Percentiles rank a stretch among this genome's conserved stretches.
phyloP scores from a whole-genome alignment of 2,113 vertebrate genomes.

The Mesembrinibis cayennensis region DNA sequence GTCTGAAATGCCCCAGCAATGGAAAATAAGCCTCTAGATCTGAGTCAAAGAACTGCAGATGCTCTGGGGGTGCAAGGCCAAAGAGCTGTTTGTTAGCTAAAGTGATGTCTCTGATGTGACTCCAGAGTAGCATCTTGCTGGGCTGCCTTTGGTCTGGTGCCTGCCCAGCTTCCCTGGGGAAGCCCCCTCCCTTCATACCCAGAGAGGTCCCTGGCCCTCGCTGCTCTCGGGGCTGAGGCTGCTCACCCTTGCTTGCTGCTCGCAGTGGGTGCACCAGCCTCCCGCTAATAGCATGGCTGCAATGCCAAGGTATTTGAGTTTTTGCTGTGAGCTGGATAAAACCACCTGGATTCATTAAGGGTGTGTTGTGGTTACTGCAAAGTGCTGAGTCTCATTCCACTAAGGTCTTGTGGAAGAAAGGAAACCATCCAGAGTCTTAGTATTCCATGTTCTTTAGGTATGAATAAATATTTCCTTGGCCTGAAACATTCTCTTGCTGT shows the following conservation, averaged over 20 bases:
- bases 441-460: slow-evolving; percentile 10
- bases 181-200: neutral
- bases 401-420: neutral
- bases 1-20: neutral
- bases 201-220: neutral
- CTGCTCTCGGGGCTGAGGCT: neutral
- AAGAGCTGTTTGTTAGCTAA: neutral
- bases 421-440: neutral
- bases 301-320: neutral
- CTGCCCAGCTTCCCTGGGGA: neutral
- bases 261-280: neutral
- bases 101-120: neutral
- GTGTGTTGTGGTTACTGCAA: neutral
- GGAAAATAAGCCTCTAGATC: neutral
- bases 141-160: neutral
- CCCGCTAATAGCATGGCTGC: neutral
- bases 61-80: neutral
- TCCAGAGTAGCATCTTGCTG: neutral
- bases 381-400: neutral
- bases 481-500: slow-evolving; percentile 4
- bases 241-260: neutral
- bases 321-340: neutral
- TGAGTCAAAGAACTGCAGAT: neutral
- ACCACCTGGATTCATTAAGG: neutral
- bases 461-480: slow-evolving; percentile 30